phyloP scores from a whole-genome alignment of 2,797 vertebrate species.

The Cyclopterus lumpus region DNA sequence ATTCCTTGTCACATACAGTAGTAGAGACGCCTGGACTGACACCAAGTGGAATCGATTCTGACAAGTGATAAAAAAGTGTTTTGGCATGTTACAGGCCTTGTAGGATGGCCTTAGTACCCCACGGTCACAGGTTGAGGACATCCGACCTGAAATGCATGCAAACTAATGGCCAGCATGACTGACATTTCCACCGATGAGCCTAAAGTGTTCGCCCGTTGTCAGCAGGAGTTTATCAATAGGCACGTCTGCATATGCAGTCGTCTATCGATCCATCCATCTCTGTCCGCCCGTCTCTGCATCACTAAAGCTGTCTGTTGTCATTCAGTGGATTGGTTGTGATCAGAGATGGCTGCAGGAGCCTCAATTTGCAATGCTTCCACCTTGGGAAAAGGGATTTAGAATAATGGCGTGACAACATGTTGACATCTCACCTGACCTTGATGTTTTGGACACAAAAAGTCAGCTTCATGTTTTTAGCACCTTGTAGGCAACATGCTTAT shows the following conservation, averaged over 20 bases:
- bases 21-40: conserved; percentile 72
- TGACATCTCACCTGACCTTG: conserved; percentile 50
- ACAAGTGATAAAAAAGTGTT: conserved; percentile 82
- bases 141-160: conserved; percentile 84
- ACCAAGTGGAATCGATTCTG: conserved; percentile 70
- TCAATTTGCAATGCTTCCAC: conserved; percentile 68
- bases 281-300: conserved; percentile 76
- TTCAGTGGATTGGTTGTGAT: conserved; percentile 68
- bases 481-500: conserved; percentile 3
- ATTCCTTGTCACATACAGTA: conserved; percentile 69
- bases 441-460: conserved; percentile 21
- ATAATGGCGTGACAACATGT: conserved; percentile 49
- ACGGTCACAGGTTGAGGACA: conserved; percentile 82
- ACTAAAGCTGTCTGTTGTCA: conserved; percentile 78
- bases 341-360: conserved; percentile 64
- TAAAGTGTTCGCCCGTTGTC: conserved; percentile 84
- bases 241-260: conserved; percentile 80
- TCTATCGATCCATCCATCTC: conserved; percentile 83
- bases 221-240: conserved; percentile 86
- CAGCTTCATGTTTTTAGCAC: conserved; percentile 15
- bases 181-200: conserved; percentile 82
- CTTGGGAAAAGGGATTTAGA: conserved; percentile 51
- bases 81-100: conserved; percentile 79
- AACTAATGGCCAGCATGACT: conserved; percentile 82
- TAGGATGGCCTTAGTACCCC: conserved; percentile 73